A percentile compares a stretch with the other conserved stretches of the same genome.
phyloP scores from a whole-genome alignment of 1,140 invertebrate species.

The Drosophila varians region DNA sequence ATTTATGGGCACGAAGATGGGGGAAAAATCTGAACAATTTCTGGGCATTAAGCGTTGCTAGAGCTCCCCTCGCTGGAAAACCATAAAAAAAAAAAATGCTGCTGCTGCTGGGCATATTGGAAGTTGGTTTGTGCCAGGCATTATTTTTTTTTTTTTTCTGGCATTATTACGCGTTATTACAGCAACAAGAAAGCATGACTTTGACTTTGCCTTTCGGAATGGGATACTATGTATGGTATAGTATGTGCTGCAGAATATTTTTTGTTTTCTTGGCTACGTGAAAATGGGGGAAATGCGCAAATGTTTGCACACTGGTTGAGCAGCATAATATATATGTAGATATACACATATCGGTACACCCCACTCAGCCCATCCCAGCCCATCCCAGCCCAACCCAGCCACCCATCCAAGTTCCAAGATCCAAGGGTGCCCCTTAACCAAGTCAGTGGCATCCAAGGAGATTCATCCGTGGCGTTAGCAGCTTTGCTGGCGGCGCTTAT shows the following conservation, averaged over 20 bases:
- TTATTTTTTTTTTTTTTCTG: slow-evolving; percentile 40
- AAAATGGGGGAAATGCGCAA: slow-evolving; percentile 75
- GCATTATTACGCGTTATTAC: slow-evolving; percentile 76
- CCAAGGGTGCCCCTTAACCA: neutral
- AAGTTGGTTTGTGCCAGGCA: slow-evolving; percentile 40
- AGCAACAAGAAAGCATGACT: slow-evolving; percentile 39
- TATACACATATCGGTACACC: slow-evolving; percentile 20
- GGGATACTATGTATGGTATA: too few species aligned
- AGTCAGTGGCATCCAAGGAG: slow-evolving; percentile 13
- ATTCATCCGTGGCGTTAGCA: slow-evolving; percentile 15
- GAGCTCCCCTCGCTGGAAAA: slow-evolving; percentile 33
- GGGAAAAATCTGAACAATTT: slow-evolving; percentile 5
- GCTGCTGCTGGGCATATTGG: slow-evolving; percentile 68
- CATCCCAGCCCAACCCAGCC: too few species aligned
- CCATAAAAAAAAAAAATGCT: slow-evolving; percentile 51
- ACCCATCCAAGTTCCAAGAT: neutral
- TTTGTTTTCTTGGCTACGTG: slow-evolving; percentile 38
- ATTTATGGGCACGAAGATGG: neutral
- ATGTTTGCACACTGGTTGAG: slow-evolving; percentile 50
- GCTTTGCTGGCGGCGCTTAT: slow-evolving; percentile 64
- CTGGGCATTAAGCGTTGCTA: neutral
- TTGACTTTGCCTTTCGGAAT: slow-evolving; percentile 66
- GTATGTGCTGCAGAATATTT: slow-evolving; percentile 51
- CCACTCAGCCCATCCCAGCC: neutral
- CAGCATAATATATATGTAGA: slow-evolving; percentile 37